Conservation (phyloP, 2,888 invertebrate species). For the Ectemnius cavifrons region DNA sequence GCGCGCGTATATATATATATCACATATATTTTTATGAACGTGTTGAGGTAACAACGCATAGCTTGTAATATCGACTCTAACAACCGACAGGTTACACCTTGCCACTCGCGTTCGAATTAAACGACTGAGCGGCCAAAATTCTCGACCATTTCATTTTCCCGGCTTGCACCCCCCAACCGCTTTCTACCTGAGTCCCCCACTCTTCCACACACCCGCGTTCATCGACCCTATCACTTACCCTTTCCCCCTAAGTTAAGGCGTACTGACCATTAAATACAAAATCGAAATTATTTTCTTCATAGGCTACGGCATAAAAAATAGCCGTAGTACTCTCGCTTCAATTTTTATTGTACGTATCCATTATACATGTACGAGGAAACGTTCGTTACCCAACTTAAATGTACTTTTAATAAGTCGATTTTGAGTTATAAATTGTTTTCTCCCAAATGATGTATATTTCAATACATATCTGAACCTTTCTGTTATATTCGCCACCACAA, state of each 20-base stretch:
- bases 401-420: conserved; percentile 72
- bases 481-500: neutral
- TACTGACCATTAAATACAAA: conserved; percentile 47
- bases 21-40: conserved; percentile 77
- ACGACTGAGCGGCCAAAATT: conserved; percentile 63
- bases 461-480: conserved; percentile 28
- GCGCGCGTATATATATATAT: conserved; percentile 57
- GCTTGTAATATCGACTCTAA: conserved; percentile 72
- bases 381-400: conserved; percentile 67
- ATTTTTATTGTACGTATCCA: conserved; percentile 57
- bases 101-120: conserved; percentile 69
- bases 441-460: conserved; percentile 49
- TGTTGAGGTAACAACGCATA: conserved; percentile 74
- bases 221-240: conserved; percentile 3
- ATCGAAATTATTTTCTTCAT: conserved; percentile 49
- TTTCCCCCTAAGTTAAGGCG: conserved; percentile 49
- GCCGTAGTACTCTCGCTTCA: conserved; percentile 48
- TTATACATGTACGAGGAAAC: conserved; percentile 59
- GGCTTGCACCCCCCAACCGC: conserved; percentile 27
- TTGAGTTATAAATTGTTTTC: conserved; percentile 75
- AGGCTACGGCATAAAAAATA: conserved; percentile 45
- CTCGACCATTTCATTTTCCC: conserved; percentile 46
- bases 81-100: conserved; percentile 64
- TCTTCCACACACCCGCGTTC: conserved; percentile 12
- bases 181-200: conserved; percentile 29